Conservation (phyloP, 2,797 vertebrate species). For the Melanotaenia trifasciata region DNA sequence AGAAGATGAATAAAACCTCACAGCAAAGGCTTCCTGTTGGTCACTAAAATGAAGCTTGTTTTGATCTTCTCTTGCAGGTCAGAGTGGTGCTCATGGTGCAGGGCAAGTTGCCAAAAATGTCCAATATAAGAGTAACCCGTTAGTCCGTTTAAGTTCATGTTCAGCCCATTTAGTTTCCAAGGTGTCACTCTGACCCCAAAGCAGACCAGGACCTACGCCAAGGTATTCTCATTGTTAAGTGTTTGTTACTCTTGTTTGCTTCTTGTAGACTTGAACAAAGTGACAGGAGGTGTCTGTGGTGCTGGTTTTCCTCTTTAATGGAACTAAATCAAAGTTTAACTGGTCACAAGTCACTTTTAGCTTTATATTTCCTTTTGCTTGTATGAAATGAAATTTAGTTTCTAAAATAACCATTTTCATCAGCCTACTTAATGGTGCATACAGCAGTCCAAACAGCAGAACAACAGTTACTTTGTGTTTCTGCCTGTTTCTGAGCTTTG, state of each 20-base stretch:
- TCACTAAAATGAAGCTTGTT: conserved; percentile 34
- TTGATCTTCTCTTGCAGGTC: conserved; percentile 36
- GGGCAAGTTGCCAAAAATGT: conserved; percentile 14
- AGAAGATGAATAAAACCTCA: conserved; percentile 19
- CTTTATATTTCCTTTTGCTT: background rate
- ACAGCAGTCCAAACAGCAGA: background rate
- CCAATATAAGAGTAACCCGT: conserved; percentile 18
- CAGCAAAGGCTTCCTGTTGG: conserved; percentile 19
- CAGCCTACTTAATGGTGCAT: background rate
- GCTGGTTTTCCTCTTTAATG: background rate
- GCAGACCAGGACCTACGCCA: conserved; percentile 12
- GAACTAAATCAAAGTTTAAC: background rate
- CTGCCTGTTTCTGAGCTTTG: background rate
- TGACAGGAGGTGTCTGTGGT: background rate
- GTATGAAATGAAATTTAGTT: conserved; percentile 1
- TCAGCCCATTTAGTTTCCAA: conserved; percentile 21
- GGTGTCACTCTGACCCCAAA: conserved; percentile 26
- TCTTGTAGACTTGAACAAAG: background rate
- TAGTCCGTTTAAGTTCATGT: conserved; percentile 17
- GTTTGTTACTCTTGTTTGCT: conserved; percentile 2
- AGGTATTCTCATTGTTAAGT: background rate
- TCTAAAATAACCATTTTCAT: conserved; percentile 9
- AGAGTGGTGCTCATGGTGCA: conserved; percentile 13
- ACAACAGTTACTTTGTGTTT: conserved; percentile 11
- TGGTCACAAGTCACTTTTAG: background rate